A percentile compares a stretch with the other conserved stretches of the same genome.
These are phyloP conservation scores for Drosophila ezoana DNA, from an alignment of 2,888 invertebrate genomes.

Conservation along the genomic window DNA sequence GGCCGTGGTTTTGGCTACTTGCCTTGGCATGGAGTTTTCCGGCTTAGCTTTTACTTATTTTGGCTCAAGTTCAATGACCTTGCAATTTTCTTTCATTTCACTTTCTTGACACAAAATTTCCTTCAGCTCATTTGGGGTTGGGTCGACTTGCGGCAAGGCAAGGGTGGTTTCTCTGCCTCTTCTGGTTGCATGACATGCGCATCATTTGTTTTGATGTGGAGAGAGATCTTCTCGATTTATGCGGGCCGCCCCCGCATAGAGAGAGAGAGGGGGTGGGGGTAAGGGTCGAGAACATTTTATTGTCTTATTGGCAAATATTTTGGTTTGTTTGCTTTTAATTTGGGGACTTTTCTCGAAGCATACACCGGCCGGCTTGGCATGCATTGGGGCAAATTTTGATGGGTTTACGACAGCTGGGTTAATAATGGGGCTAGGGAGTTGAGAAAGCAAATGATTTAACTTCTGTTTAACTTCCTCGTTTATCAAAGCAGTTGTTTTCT, in stretches of 20 bases:
- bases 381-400: not conserved
- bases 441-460: not conserved
- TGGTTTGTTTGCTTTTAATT: slow-evolving; percentile 52
- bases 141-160: slow-evolving; percentile 41
- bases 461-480: not conserved
- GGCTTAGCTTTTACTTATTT: slow-evolving; percentile 53
- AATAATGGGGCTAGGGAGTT: not conserved
- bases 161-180: slow-evolving; percentile 55
- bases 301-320: slow-evolving; percentile 41
- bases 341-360: slow-evolving; percentile 7
- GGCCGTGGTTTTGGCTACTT: slow-evolving; percentile 33
- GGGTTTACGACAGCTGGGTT: slow-evolving; percentile 5
- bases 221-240: not conserved
- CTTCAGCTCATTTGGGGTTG: slow-evolving; percentile 18
- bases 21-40: slow-evolving; percentile 36
- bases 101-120: slow-evolving; percentile 68
- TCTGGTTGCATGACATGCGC: slow-evolving; percentile 65
- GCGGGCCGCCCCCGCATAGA: not conserved
- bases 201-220: slow-evolving; percentile 41
- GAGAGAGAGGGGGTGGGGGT: no score
- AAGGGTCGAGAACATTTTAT: slow-evolving; percentile 20
- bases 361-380: slow-evolving; percentile 53
- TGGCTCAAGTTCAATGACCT: slow-evolving; percentile 73
- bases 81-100: slow-evolving; percentile 67
- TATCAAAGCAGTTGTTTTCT: not conserved